These are phyloP conservation scores for Apamea anceps DNA, from an alignment of 2,888 invertebrate species.

Conservation along the genomic window DNA sequence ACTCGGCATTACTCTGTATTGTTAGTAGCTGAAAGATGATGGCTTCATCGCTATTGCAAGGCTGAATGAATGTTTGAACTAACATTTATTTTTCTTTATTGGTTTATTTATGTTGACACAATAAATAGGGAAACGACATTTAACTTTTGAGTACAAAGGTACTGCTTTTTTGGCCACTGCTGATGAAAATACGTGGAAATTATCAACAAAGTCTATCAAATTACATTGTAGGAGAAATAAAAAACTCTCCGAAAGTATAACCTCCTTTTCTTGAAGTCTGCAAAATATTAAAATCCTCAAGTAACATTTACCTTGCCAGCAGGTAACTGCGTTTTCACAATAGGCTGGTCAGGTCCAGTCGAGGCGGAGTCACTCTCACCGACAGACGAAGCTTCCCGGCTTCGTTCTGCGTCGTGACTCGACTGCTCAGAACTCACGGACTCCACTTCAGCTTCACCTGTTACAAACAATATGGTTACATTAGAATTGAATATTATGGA, in stretches of 20 bases:
- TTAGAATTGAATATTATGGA: background rate
- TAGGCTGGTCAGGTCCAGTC: slow-evolving; percentile 89
- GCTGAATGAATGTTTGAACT: too few relatives aligned
- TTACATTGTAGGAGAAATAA: background rate
- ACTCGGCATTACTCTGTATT: background rate
- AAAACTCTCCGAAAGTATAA: too few relatives aligned
- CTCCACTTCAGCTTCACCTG: slow-evolving; percentile 83
- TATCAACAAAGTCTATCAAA: background rate
- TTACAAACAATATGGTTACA: background rate
- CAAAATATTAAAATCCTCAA: too few relatives aligned
- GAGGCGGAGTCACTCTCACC: slow-evolving; percentile 90
- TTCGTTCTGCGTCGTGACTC: slow-evolving; percentile 82
- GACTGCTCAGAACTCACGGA: slow-evolving; percentile 86
- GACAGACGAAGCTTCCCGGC: slow-evolving; percentile 86
- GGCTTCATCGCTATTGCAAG: background rate
- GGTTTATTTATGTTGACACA: background rate
- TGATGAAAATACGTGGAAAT: background rate
- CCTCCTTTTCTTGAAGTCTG: too few relatives aligned
- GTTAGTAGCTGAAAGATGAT: background rate
- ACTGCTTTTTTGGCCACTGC: too few relatives aligned
- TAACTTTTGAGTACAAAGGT: background rate
- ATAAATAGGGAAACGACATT: background rate
- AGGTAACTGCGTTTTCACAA: slow-evolving; percentile 92
- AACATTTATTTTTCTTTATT: background rate
- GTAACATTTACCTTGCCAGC: slow-evolving; percentile 91